Conservation (phyloP, 1,140 invertebrate species). For the Dreissena polymorpha region DNA sequence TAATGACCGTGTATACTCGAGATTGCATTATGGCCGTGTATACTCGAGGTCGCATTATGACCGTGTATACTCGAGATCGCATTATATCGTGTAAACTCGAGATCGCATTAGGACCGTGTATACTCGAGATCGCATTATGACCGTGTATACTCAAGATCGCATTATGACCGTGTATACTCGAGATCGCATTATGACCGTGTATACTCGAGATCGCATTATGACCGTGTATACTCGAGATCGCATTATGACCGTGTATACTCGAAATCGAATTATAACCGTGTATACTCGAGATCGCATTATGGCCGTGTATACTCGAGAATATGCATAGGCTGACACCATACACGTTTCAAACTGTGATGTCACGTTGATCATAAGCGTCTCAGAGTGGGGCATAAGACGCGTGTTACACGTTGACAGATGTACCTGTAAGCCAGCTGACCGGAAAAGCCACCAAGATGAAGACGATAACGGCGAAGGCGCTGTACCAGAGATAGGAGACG, state of each 20-base stretch:
- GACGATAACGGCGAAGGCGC: constrained; percentile 86
- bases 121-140: neutral
- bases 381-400: too few species aligned
- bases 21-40: neutral
- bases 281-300: neutral
- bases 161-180: neutral
- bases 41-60: neutral
- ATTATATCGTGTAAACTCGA: neutral
- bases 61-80: neutral
- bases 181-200: neutral
- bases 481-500: constrained; percentile 91
- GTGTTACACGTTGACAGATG: neutral
- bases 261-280: too few species aligned
- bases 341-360: neutral
- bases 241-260: neutral
- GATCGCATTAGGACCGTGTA: neutral
- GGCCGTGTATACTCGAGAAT: neutral
- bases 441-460: constrained; percentile 83
- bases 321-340: too few species aligned
- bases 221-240: neutral
- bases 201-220: neutral
- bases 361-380: neutral
- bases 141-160: neutral
- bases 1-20: too few species aligned
- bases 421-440: constrained; percentile 85